Evolutionary conservation across 2,113 vertebrate genomes (phyloP), one percentile per base, ranked within the genome.

Genomic region (Hepsetus odoe): DNA sequence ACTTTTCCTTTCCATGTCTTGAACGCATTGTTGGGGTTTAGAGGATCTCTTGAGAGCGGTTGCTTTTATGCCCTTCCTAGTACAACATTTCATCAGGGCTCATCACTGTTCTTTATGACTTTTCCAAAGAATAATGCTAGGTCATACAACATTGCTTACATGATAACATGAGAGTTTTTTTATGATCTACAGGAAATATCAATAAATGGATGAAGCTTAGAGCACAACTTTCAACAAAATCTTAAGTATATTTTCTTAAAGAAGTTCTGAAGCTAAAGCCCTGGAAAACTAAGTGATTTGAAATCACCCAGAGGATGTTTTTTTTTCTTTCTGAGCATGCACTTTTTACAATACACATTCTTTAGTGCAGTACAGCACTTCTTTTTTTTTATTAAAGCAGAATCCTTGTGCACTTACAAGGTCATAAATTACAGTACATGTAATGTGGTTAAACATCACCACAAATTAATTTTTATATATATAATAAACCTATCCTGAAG

Each of bases 391-490:
- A 61, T 66, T 51, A 22, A n/a, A 46, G 40, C 24, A 30, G 2
- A 32, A 51, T 58, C 33, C 61, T 51, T 66, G 28, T 73, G 20
- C 46, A 38, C 67, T 62, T 51, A 24, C 46, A 68, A 64, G 58
- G 49, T 40, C 42, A 70, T 83, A n/a, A 16, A 66, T 40, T 73
- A 12, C n/a, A 13, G 72, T 46, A 13, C 55, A 46, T 71, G 30
- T 56, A n/a, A 72, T 42, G 32, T 72, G 44, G 49, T 75, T 20
- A 61, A 74, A 68, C 46, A n/a, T n/a, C n/a, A n/a, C n/a, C n/a
- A n/a, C n/a, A n/a, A n/a, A 66, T 46, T 24, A 72, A n/a, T 13
- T 69, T 77, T 68, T 62, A 67, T 49, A 82, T 76, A 74, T 53
- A 10, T 28, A 64, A 73, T 56, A 62, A 82, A 75, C 77, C 30